Base-by-base conservation (phyloP, 37 sponge, comb jelly and placozoan species). In the Crambe crambe region DNA sequence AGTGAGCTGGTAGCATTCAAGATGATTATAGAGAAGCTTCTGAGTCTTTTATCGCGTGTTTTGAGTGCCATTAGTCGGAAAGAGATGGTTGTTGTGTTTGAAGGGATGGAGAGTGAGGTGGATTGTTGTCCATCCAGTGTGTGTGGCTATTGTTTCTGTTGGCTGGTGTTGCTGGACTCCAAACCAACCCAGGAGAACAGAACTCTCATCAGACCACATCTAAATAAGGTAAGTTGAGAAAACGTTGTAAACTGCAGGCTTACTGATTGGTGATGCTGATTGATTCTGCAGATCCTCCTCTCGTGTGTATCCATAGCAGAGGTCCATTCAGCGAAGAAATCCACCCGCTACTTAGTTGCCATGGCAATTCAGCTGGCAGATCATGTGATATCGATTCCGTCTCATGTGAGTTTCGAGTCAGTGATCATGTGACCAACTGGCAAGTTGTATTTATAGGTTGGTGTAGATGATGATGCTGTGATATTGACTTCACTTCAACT, bases 171-270 rank as follows among this genome's bases (percentile, higher is more conserved):
- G 25, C 31, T 80, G 1, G 72, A 80, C 60, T 70, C 72, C 61
- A 70, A 39, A n/a, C 60, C 70, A 38, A 22, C 72, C 0, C 72
- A 70, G 42, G 81, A 80, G 37, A 70, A 26, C 30, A 43, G 72
- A 23, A 70, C 17, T n/a, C 68, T 36, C 22, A 44, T 79, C 22
- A 37, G 80, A 26, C 40, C 20, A 3, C 56, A 57, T 35, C 80
- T 79, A 0, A 31, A 31, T 38, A 79, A 67, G 80, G 80, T 68
- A 79, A 12, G n/a, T n/a, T n/a, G n/a, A n/a, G n/a, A n/a, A n/a
- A n/a, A n/a, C n/a, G n/a, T n/a, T n/a, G n/a, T n/a, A n/a, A n/a
- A 23, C 20, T 6, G 27, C 63, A 23, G 63, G n/a, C 6, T 61
- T 61, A 27, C 29, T 8, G 15, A 20, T 5, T 61, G 30, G 6